These are phyloP conservation scores for Carabus problematicus DNA, from an alignment of 2,888 invertebrate species.

Conservation along the genomic window DNA sequence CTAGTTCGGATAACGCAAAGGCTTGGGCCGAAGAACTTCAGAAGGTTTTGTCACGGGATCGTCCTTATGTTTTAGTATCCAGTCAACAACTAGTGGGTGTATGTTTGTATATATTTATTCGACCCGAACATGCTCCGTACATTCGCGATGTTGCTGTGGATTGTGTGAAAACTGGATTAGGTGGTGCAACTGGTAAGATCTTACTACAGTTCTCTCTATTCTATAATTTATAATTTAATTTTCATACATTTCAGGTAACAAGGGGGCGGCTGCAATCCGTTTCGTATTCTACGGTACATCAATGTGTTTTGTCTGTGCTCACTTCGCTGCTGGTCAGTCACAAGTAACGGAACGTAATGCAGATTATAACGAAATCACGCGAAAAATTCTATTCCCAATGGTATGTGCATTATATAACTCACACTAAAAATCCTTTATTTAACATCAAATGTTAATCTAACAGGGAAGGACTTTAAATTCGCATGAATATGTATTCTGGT, in stretches of 20 bases:
- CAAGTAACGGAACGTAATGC: conserved; percentile 95
- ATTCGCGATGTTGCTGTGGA: conserved; percentile 94
- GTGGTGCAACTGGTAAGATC: conserved; percentile 80
- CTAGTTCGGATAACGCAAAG: conserved; percentile 90
- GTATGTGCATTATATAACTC: conserved; percentile 49
- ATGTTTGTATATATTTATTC: conserved; percentile 92
- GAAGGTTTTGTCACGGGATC: conserved; percentile 84
- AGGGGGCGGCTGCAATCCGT: conserved; percentile 93
- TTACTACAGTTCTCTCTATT: conserved; percentile 49
- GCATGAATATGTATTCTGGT: conserved; percentile 99
- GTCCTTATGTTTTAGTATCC: conserved; percentile 87
- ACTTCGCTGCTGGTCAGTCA: conserved; percentile 98
- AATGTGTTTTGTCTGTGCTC: conserved; percentile 97
- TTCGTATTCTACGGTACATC: conserved; percentile 92
- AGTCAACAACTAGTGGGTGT: conserved; percentile 97
- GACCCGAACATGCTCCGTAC: conserved; percentile 86
- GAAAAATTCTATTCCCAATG: conserved; percentile 90
- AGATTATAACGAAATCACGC: conserved; percentile 94
- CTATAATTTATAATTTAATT: conserved; percentile 51
- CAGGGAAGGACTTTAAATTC: conserved; percentile 87
- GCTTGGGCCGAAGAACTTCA: conserved; percentile 96
- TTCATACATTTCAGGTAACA: conserved; percentile 70
- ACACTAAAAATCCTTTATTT: not conserved
- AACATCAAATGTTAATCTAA: conserved; percentile 44
- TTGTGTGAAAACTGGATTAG: conserved; percentile 97